Percentiles rank a stretch among this genome's conserved stretches.
phyloP scores from a whole-genome alignment of 2,888 invertebrate genomes.

The Melanargia galathea region DNA sequence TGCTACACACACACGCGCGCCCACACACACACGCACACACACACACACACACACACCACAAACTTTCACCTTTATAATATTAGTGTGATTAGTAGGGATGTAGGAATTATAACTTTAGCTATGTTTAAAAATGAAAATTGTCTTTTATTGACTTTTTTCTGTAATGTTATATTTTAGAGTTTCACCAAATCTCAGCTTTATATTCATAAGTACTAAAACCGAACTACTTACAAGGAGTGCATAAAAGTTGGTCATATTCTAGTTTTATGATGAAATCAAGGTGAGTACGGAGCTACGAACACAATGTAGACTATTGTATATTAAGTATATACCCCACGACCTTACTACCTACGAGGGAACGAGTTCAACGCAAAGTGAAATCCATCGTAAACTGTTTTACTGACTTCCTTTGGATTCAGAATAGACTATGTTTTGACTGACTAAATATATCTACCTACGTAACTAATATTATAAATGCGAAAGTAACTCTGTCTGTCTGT shows the following conservation, averaged over 20 bases:
- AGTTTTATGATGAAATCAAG: constrained; percentile 19
- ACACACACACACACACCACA: too few relatives aligned
- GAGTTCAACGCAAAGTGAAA: constrained; percentile 18
- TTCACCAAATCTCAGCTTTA: constrained; percentile 15
- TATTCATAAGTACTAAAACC: constrained; percentile 17
- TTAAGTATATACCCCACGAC: not conserved
- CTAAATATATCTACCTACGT: too few relatives aligned
- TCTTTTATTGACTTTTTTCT: too few relatives aligned
- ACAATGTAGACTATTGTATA: not conserved
- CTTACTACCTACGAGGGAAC: not conserved
- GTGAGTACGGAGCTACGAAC: constrained; percentile 16
- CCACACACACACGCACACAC: too few relatives aligned
- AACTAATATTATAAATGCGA: too few relatives aligned
- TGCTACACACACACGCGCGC: too few relatives aligned
- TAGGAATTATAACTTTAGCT: too few relatives aligned
- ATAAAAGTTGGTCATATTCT: constrained; percentile 19
- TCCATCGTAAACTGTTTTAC: constrained; percentile 26
- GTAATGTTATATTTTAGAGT: not conserved
- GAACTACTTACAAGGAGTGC: constrained; percentile 17
- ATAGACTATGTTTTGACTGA: not conserved
- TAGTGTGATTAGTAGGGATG: too few relatives aligned
- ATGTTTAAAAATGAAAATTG: too few relatives aligned
- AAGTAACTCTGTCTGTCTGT: too few relatives aligned
- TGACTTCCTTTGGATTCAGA: constrained; percentile 1
- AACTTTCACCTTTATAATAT: too few relatives aligned